A percentile compares a stretch with the other conserved stretches of the same genome.
Conservation (phyloP, 1,140 invertebrate genomes). For the Zophobas morio region DNA sequence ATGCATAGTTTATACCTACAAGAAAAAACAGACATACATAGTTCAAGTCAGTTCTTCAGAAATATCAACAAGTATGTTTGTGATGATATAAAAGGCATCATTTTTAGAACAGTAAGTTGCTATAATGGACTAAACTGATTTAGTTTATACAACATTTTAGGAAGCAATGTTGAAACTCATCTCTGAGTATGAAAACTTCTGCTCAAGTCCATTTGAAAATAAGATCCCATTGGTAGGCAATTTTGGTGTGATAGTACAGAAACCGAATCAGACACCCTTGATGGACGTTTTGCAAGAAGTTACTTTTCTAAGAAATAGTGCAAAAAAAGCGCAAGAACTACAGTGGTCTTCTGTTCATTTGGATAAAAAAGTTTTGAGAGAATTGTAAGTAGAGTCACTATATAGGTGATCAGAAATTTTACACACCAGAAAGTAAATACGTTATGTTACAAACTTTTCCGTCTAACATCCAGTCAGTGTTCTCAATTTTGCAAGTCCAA, state of each 20-base stretch:
- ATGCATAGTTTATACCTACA: slow-evolving; percentile 44
- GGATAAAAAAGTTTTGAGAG: background rate
- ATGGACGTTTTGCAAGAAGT: background rate
- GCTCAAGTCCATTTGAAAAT: background rate
- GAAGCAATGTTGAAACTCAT: slow-evolving; percentile 29
- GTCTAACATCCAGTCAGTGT: no score
- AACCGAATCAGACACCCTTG: background rate
- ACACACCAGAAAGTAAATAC: no score
- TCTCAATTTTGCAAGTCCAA: no score
- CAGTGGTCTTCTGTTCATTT: background rate
- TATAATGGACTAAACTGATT: background rate
- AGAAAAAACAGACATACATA: slow-evolving; percentile 50
- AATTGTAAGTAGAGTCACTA: background rate
- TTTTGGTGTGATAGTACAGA: background rate
- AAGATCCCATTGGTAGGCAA: slow-evolving; percentile 2
- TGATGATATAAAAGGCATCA: slow-evolving; percentile 49
- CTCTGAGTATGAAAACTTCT: slow-evolving; percentile 8
- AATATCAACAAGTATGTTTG: slow-evolving; percentile 50
- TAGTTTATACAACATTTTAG: slow-evolving; percentile 19
- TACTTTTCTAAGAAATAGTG: background rate
- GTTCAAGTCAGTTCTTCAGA: slow-evolving; percentile 48
- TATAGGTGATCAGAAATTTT: no score
- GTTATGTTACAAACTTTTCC: no score
- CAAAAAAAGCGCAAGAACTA: background rate
- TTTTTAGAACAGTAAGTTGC: slow-evolving; percentile 54